Conservation (phyloP, 1,140 invertebrate species). For the Drosophila lowei region DNA sequence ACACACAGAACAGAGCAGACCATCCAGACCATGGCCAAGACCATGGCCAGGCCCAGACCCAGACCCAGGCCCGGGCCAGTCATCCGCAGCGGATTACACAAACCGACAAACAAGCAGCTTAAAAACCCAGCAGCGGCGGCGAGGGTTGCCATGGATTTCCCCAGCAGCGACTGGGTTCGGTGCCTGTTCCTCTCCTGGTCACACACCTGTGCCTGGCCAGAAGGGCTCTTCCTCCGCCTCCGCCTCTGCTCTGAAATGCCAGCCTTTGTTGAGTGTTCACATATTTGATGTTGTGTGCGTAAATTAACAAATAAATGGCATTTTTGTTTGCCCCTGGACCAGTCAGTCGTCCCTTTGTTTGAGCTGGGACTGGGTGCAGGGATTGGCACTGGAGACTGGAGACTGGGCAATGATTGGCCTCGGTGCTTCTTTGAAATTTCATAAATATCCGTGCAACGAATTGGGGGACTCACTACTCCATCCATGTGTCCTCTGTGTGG, state of each 20-base stretch:
- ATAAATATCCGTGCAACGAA: constrained; percentile 60
- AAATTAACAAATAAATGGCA: constrained; percentile 81
- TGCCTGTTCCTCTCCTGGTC: neutral
- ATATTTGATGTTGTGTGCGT: constrained; percentile 76
- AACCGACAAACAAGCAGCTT: constrained; percentile 79
- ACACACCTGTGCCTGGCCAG: constrained; percentile 7
- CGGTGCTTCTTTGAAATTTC: constrained; percentile 68
- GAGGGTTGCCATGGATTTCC: constrained; percentile 49
- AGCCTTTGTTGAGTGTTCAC: constrained; percentile 61
- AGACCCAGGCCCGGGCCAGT: constrained; percentile 52
- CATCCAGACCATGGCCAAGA: constrained; percentile 28
- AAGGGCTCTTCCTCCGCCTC: neutral
- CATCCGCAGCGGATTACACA: constrained; percentile 65
- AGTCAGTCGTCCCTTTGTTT: constrained; percentile 43
- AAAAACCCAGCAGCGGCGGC: constrained; percentile 51
- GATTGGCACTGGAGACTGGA: neutral
- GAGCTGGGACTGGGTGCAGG: constrained; percentile 4
- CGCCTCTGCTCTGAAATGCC: neutral
- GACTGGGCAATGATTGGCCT: constrained; percentile 48
- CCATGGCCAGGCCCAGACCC: constrained; percentile 43
- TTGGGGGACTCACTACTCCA: neutral
- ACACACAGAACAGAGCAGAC: constrained; percentile 22
- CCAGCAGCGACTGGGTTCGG: too few relatives aligned
- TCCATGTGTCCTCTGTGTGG: constrained; percentile 1
- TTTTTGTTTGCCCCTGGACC: constrained; percentile 47